phyloP scores from a whole-genome alignment of 2,888 invertebrate species.

The Kuschelorhynchus macadamiae region DNA sequence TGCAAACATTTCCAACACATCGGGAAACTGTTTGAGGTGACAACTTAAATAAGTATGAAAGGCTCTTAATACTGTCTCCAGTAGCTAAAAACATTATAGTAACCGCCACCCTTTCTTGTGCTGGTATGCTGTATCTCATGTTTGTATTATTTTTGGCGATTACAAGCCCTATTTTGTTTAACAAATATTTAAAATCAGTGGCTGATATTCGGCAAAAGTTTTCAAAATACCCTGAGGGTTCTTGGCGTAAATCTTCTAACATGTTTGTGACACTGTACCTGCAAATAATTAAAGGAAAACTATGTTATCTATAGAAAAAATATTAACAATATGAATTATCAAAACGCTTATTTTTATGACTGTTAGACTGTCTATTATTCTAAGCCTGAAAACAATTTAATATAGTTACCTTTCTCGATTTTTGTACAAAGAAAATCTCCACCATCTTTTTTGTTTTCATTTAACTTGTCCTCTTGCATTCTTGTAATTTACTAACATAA shows the following conservation, averaged over 20 bases:
- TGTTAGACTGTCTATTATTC: slow-evolving; percentile 17
- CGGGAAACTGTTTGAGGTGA: neutral
- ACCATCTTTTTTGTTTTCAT: too few relatives aligned
- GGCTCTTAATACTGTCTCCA: slow-evolving; percentile 14
- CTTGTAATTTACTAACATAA: too few relatives aligned
- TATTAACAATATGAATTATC: slow-evolving; percentile 10
- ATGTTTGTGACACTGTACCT: slow-evolving; percentile 23
- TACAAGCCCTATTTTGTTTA: too few relatives aligned
- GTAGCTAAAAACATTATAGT: slow-evolving; percentile 15
- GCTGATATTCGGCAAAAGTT: too few relatives aligned
- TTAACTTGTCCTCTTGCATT: too few relatives aligned
- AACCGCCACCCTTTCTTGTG: neutral
- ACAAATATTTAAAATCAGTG: too few relatives aligned
- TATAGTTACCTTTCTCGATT: too few relatives aligned
- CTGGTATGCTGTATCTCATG: slow-evolving; percentile 2
- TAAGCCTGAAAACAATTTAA: slow-evolving; percentile 19
- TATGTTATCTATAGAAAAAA: slow-evolving; percentile 18
- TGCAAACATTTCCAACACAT: slow-evolving; percentile 9
- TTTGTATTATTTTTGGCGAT: slow-evolving; percentile 4
- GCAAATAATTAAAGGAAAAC: slow-evolving; percentile 26
- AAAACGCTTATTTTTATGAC: slow-evolving; percentile 13
- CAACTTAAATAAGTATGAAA: slow-evolving; percentile 5
- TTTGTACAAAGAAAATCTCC: too few relatives aligned
- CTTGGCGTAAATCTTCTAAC: slow-evolving; percentile 18
- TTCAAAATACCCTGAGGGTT: neutral